Base-by-base conservation (phyloP, 2,797 vertebrate genomes). In the Notolabrus celidotus region DNA sequence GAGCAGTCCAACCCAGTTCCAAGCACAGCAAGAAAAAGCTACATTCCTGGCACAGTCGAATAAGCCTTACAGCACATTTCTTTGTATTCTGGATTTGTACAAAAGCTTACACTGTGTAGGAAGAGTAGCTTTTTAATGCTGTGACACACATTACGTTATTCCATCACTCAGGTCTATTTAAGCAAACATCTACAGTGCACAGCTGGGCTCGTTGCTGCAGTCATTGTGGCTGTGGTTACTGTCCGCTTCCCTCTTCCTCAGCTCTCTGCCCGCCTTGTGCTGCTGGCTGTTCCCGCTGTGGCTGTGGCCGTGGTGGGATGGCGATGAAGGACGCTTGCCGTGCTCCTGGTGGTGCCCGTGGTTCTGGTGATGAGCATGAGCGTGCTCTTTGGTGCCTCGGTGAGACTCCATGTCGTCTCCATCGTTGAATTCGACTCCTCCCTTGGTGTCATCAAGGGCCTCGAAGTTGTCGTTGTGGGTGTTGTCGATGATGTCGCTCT, bases 261-360 rank as follows among this genome's bases (percentile, higher is more conserved):
- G 95, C 95, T 97, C 96, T 83, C 89, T 94, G 86, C 94, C 96
- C 0, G 92, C 88, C 84, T 95, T 96, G 79, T 95, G 94, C 70
- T 82, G 80, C 87, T 84, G 77, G 53, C 63, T 54, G 71, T 43
- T 60, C 71, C 66, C 38, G 49, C 80, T 50, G 47, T 85, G 80
- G 73, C 85, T 69, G 71, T 86, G 87, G 69, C 71, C 80, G 4
- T 82, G 86, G 58, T 72, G 76, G 31, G 63, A 50, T 0, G 76
- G 31, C 1, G 64, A 53, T 1, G 71, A 65, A 8, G 82, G 73
- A 25, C 52, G 58, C 77, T 87, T 91, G 68, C 59, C 49, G 2
- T 82, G 84, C 67, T 87, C 85, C 74, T 71, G 85, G 72, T 87
- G 85, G 77, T 77, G 79, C 38, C 67, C 78, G 3, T 82, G 87